These are phyloP conservation scores for Ursus arctos DNA, from an alignment of 2,113 vertebrate species.

Conservation along the genomic window DNA sequence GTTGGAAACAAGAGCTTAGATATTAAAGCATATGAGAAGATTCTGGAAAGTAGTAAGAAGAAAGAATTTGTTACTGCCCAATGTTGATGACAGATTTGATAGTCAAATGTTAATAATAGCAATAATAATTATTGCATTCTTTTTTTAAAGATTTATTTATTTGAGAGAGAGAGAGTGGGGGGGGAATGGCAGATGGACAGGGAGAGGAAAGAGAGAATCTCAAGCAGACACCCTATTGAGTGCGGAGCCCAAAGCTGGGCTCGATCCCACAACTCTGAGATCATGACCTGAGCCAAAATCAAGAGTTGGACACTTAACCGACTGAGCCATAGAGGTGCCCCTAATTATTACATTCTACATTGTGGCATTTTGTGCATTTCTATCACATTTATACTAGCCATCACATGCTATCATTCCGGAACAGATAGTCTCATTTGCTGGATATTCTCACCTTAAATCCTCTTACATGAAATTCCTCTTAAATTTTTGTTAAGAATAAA, in stretches of 20 bases:
- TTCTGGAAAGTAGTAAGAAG: neutral
- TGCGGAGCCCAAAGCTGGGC: neutral
- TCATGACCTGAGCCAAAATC: neutral
- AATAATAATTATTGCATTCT: neutral
- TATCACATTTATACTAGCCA: neutral
- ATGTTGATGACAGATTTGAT: neutral
- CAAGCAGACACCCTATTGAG: neutral
- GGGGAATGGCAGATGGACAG: neutral
- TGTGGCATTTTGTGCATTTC: neutral
- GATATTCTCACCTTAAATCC: slow-evolving; percentile 10
- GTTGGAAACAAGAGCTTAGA: neutral
- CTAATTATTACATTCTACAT: neutral
- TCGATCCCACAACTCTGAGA: neutral
- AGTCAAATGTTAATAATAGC: neutral
- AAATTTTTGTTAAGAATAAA: neutral
- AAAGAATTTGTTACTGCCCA: neutral
- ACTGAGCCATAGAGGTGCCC: neutral
- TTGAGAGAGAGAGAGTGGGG: neutral
- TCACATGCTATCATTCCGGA: neutral
- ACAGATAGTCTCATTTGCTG: neutral
- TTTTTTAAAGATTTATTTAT: neutral
- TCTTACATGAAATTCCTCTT: neutral
- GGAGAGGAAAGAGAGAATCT: neutral
- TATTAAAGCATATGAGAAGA: neutral
- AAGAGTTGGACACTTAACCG: neutral